Percentiles rank a stretch among this genome's conserved stretches.
phyloP scores from a whole-genome alignment of 2,797 vertebrate genomes.

The Sebastes matsubarae region DNA sequence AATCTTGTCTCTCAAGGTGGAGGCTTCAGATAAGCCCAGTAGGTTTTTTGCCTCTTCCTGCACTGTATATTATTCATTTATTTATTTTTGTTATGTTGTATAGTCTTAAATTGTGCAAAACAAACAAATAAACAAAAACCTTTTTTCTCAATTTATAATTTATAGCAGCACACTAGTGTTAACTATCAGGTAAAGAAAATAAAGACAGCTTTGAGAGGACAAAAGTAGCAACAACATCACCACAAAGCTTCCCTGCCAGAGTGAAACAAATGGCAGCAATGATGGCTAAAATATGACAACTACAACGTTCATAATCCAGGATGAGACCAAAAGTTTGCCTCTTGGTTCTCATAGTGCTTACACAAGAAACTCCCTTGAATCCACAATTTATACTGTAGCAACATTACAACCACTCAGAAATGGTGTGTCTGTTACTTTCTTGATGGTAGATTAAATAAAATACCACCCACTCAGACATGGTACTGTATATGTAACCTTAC shows the following conservation, averaged over 20 bases:
- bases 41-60: too few species aligned
- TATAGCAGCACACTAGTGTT: not conserved
- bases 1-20: too few species aligned
- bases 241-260: not conserved
- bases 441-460: not conserved
- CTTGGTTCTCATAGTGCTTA: not conserved
- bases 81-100: too few species aligned
- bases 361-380: not conserved
- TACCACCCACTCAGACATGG: conserved; percentile 11
- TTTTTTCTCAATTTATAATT: conserved; percentile 14
- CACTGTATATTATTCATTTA: too few species aligned
- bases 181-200: conserved; percentile 11
- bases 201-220: conserved; percentile 11
- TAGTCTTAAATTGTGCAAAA: too few species aligned
- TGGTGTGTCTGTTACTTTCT: not conserved
- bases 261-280: conserved; percentile 38
- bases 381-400: not conserved
- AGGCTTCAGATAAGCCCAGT: too few species aligned
- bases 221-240: conserved; percentile 27
- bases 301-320: conserved; percentile 24
- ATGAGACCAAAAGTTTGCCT: not conserved
- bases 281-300: conserved; percentile 52
- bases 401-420: conserved; percentile 14
- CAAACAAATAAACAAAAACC: not conserved
- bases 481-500: not conserved